These are phyloP conservation scores for Dendrolimus punctatus DNA, from an alignment of 1,140 invertebrate genomes.

Conservation along the genomic window DNA sequence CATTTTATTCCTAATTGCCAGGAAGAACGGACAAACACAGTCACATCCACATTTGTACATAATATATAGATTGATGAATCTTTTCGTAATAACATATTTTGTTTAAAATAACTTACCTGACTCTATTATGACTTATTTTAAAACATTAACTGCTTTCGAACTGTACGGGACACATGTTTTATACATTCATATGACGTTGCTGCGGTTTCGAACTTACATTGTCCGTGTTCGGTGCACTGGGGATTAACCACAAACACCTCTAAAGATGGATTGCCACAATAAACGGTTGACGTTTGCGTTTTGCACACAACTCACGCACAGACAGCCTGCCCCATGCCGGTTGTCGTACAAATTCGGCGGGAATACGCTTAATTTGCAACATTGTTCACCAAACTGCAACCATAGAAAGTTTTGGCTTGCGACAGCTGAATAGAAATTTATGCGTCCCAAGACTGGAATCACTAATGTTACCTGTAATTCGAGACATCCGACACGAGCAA, in stretches of 20 bases:
- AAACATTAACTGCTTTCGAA: too few relatives aligned
- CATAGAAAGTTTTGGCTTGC: constrained; percentile 36
- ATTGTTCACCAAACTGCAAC: constrained; percentile 44
- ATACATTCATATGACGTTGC: constrained; percentile 3
- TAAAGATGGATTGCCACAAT: constrained; percentile 27
- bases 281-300: constrained; percentile 13
- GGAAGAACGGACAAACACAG: too few relatives aligned
- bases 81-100: too few relatives aligned
- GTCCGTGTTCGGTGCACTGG: constrained; percentile 19
- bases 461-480: too few relatives aligned
- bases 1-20: too few relatives aligned
- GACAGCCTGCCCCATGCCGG: constrained; percentile 24
- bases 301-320: constrained; percentile 30
- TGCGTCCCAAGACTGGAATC: neutral
- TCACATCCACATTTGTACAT: too few relatives aligned
- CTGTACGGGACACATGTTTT: neutral
- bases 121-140: too few relatives aligned
- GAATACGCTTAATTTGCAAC: constrained; percentile 43
- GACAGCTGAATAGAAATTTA: constrained; percentile 31
- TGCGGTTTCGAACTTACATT: constrained; percentile 16
- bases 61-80: too few relatives aligned
- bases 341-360: constrained; percentile 40
- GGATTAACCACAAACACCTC: constrained; percentile 24
- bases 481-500: too few relatives aligned
- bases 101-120: too few relatives aligned